These are phyloP conservation scores for Heliocidaris tuberculata DNA, from an alignment of 35 echinoderm and acorn worm species.

Conservation along the genomic window DNA sequence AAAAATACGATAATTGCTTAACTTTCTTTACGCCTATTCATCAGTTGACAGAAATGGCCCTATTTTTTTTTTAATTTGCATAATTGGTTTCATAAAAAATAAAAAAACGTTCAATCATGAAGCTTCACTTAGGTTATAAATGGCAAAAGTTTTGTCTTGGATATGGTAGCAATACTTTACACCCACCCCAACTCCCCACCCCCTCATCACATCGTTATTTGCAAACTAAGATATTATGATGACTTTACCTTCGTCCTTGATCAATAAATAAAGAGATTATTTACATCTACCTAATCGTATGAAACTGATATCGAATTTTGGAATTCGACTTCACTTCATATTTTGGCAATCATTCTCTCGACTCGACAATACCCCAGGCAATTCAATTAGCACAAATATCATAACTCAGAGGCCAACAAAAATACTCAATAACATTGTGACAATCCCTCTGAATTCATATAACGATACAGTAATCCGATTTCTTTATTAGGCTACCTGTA, in stretches of 20 bases:
- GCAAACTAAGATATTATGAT: neutral
- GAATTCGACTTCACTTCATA: neutral
- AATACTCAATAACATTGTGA: neutral
- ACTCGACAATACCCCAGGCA: neutral
- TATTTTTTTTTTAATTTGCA: too few species aligned
- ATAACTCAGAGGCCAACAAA: neutral
- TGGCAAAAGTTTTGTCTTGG: too few species aligned
- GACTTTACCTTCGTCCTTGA: neutral
- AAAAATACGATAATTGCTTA: too few species aligned
- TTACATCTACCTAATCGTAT: neutral
- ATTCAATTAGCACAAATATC: slow-evolving; percentile 13
- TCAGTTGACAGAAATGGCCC: too few species aligned
- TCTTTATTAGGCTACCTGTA: neutral
- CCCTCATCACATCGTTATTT: too few species aligned
- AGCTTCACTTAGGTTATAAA: too few species aligned
- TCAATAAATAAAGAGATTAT: neutral
- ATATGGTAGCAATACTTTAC: too few species aligned
- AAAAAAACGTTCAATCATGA: too few species aligned
- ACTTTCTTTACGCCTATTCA: too few species aligned
- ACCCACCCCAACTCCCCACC: too few species aligned
- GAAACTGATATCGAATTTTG: neutral
- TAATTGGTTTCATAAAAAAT: too few species aligned
- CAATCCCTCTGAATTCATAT: neutral
- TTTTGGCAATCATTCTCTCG: neutral
- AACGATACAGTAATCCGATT: neutral